These are phyloP conservation scores for Channa striata DNA, from an alignment of 2,797 vertebrate species.

Conservation along the genomic window DNA sequence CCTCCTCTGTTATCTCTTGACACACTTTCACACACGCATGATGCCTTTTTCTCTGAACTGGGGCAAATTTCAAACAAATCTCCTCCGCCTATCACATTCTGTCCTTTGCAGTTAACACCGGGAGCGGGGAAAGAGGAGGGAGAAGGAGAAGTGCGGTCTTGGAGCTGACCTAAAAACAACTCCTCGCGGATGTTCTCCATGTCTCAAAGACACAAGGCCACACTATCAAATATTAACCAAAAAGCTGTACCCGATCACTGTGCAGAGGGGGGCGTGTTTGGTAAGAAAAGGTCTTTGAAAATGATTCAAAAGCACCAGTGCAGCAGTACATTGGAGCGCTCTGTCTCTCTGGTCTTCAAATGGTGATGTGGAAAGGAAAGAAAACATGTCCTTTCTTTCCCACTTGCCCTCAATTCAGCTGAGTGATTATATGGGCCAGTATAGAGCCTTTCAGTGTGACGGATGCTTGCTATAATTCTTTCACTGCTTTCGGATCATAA, in stretches of 20 bases:
- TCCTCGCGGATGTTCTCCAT: constrained; percentile 58
- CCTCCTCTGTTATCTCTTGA: constrained; percentile 61
- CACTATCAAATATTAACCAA: constrained; percentile 82
- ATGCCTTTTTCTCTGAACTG: constrained; percentile 69
- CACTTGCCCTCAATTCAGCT: constrained; percentile 78
- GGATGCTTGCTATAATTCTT: constrained; percentile 76
- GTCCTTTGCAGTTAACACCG: constrained; percentile 55
- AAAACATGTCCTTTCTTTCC: constrained; percentile 62
- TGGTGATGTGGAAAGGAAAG: constrained; percentile 50
- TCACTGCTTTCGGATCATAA: constrained; percentile 71
- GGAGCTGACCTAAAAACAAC: constrained; percentile 81
- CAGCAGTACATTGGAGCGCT: constrained; percentile 44
- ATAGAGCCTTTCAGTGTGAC: constrained; percentile 69
- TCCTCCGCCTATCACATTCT: constrained; percentile 62
- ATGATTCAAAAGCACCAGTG: constrained; percentile 71
- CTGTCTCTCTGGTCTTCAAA: constrained; percentile 45
- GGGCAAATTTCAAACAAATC: constrained; percentile 75
- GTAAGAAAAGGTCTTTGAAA: constrained; percentile 68
- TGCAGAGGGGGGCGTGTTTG: constrained; percentile 25
- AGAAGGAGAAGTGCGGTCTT: constrained; percentile 28
- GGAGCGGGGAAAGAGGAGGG: constrained; percentile 13
- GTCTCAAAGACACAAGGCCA: constrained; percentile 61
- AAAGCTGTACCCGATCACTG: constrained; percentile 62
- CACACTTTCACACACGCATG: constrained; percentile 60
- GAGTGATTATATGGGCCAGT: constrained; percentile 77